phyloP scores from a whole-genome alignment of 1,140 invertebrate species.

The Zaprionus camerounensis region DNA sequence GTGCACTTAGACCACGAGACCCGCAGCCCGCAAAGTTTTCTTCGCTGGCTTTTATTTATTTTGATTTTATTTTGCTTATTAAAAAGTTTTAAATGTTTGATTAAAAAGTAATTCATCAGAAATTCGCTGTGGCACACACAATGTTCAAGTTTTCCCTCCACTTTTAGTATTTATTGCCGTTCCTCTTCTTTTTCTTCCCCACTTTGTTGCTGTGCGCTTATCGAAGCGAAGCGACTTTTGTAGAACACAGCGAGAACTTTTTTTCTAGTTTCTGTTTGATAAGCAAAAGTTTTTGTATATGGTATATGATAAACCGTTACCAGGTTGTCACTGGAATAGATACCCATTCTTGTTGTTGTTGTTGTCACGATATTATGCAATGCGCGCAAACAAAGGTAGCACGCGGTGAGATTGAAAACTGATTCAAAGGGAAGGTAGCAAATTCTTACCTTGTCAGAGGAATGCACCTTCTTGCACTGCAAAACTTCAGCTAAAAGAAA shows the following conservation, averaged over 20 bases:
- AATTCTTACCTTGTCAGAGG: background rate
- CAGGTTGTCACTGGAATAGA: slow-evolving; percentile 2
- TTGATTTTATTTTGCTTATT: slow-evolving; percentile 69
- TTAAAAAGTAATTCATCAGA: slow-evolving; percentile 75
- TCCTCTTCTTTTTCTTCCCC: slow-evolving; percentile 10
- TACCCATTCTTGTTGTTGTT: slow-evolving; percentile 14
- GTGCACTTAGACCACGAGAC: slow-evolving; percentile 31
- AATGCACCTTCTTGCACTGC: background rate
- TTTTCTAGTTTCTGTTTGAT: slow-evolving; percentile 51
- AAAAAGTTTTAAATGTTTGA: slow-evolving; percentile 82
- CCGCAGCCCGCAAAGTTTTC: slow-evolving; percentile 50
- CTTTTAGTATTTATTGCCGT: slow-evolving; percentile 35
- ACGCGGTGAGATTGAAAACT: background rate
- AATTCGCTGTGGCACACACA: slow-evolving; percentile 60
- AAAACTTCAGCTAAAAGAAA: background rate
- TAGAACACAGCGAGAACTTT: slow-evolving; percentile 13
- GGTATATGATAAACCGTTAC: slow-evolving; percentile 7
- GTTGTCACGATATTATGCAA: slow-evolving; percentile 62
- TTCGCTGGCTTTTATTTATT: slow-evolving; percentile 29
- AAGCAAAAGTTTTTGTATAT: slow-evolving; percentile 36
- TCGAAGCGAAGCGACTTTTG: slow-evolving; percentile 15
- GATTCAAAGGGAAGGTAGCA: background rate
- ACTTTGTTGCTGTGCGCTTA: slow-evolving; percentile 31
- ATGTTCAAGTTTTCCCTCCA: slow-evolving; percentile 24
- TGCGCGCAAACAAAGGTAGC: slow-evolving; percentile 38